phyloP scores from a whole-genome alignment of 2,888 invertebrate species.

The Brenthis ino region DNA sequence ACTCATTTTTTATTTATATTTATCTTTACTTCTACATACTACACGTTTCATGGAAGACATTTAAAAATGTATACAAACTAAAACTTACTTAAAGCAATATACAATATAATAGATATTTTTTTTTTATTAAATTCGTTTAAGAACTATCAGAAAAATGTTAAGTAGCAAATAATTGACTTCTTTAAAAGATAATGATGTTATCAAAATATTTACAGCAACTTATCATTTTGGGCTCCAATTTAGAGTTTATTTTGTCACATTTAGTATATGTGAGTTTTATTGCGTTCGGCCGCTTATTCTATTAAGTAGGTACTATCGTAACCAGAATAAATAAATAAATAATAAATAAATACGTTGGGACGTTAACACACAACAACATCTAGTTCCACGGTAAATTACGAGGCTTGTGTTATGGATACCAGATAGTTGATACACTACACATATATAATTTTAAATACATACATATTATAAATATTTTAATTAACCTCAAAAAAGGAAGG shows the following conservation, averaged over 20 bases:
- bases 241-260: conserved; percentile 32
- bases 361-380: too few relatives aligned
- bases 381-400: too few relatives aligned
- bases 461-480: neutral
- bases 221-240: conserved; percentile 31
- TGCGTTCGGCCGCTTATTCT: conserved; percentile 28
- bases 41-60: too few relatives aligned
- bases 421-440: too few relatives aligned
- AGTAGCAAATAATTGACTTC: conserved; percentile 33
- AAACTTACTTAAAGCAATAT: too few relatives aligned
- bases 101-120: neutral
- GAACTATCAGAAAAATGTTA: conserved; percentile 23
- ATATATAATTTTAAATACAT: too few relatives aligned
- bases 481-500: neutral
- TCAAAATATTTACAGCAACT: conserved; percentile 37
- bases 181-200: conserved; percentile 27
- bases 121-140: conserved; percentile 27
- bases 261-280: conserved; percentile 32
- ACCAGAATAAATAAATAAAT: neutral
- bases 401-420: too few relatives aligned
- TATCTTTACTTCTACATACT: too few relatives aligned
- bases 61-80: too few relatives aligned
- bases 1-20: too few relatives aligned
- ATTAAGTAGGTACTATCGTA: conserved; percentile 26
- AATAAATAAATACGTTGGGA: too few relatives aligned